Percentiles rank a stretch among this genome's conserved stretches.
These are phyloP conservation scores for Drosophila simulans DNA, from an alignment of 1,140 invertebrate species.

Conservation along the genomic window DNA sequence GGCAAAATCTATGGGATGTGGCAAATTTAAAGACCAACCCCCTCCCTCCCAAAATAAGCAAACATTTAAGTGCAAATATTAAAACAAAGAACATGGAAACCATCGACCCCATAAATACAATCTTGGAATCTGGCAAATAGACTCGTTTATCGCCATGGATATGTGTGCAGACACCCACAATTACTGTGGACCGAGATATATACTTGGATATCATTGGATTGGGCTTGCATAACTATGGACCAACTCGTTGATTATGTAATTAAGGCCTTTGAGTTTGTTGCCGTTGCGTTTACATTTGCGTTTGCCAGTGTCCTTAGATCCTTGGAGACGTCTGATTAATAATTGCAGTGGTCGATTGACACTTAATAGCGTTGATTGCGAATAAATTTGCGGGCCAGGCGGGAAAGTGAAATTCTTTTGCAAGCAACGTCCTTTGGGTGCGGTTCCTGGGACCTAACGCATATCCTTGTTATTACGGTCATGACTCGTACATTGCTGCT, in stretches of 20 bases:
- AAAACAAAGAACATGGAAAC: not conserved
- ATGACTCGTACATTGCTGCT: conserved; percentile 48
- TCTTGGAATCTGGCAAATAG: not conserved
- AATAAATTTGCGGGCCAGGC: conserved; percentile 22
- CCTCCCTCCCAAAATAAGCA: not conserved
- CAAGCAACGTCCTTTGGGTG: conserved; percentile 7
- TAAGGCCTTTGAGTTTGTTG: not conserved
- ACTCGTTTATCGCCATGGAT: not conserved
- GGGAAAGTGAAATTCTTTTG: conserved; percentile 4
- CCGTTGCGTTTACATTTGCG: not conserved
- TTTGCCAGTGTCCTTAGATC: conserved; percentile 19
- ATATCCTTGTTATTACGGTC: conserved; percentile 43
- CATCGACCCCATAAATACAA: not conserved
- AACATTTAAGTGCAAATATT: not conserved
- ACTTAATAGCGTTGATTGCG: conserved; percentile 45
- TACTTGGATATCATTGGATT: not conserved
- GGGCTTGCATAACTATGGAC: conserved; percentile 20
- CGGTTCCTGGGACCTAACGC: not conserved
- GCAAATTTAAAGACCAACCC: no score
- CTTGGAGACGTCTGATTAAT: conserved; percentile 46
- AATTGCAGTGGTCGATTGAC: conserved; percentile 46
- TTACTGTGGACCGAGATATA: conserved; percentile 1
- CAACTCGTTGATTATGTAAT: conserved; percentile 40
- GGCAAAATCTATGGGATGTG: not conserved
- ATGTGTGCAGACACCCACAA: conserved; percentile 1